phyloP scores from a whole-genome alignment of 2,113 vertebrate genomes.

The Elephas maximus region DNA sequence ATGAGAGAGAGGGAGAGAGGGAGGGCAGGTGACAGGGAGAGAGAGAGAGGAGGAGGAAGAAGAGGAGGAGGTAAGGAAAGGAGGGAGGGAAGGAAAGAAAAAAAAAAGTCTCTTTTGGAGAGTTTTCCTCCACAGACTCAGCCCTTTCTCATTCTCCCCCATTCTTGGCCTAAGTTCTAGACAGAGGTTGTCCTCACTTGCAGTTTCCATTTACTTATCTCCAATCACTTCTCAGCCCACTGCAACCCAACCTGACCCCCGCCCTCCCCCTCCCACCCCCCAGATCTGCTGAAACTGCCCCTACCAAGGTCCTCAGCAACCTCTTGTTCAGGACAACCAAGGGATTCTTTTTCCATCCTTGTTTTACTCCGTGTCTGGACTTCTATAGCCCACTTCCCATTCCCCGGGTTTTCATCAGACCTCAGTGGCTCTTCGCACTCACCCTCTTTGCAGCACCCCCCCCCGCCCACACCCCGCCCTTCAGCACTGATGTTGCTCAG shows the following conservation, averaged over 20 bases:
- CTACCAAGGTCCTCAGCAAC: not conserved
- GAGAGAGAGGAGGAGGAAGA: no score
- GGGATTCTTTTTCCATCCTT: accelerated
- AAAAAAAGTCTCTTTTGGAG: not conserved
- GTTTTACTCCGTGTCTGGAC: not conserved
- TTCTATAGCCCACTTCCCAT: not conserved
- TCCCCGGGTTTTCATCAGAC: not conserved
- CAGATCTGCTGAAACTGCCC: not conserved
- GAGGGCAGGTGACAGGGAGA: not conserved
- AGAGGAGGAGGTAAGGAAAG: not conserved
- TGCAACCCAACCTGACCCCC: not conserved
- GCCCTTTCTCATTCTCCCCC: not conserved
- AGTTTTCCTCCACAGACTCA: not conserved
- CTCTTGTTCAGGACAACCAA: not conserved
- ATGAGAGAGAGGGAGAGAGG: no score
- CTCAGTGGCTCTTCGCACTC: not conserved
- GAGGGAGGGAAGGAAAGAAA: not conserved
- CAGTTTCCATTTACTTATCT: not conserved
- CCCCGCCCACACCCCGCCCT: not conserved
- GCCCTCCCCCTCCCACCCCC: not conserved
- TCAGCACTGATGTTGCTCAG: not conserved
- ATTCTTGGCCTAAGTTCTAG: not conserved
- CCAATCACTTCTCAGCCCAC: not conserved
- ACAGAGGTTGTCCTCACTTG: not conserved
- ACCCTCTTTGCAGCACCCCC: not conserved